Evolutionary conservation across 2,888 invertebrate species (phyloP), one percentile per base, ranked within the genome.

Genomic region (Cremastinae sp.): DNA sequence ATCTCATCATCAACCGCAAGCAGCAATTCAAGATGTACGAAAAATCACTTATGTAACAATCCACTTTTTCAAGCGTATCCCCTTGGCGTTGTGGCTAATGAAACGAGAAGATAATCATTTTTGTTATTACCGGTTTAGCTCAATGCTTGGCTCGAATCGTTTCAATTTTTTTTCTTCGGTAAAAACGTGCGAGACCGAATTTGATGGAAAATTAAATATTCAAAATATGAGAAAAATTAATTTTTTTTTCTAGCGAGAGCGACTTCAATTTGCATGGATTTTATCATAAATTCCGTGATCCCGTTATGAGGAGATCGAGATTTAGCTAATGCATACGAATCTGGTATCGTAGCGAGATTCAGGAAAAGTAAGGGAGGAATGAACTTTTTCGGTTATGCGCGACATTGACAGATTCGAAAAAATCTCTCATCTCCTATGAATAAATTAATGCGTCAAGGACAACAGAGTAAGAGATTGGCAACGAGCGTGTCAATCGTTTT

Each of bases 401-500:
- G 39, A 56, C 51, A n/a, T 18, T 61, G 35, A 53, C 45, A 49
- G 59, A 65, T 10, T 28, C 39, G 45, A 35, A 51, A 76, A 43
- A 76, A 75, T 53, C 58, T 41, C 28, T 69, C 35, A 16, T 7
- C 58, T 53, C 43, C 58, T 58, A 65, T 68, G 73, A 69, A 76
- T 73, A 47, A 39, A 59, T 73, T 35, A 47, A 22, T 58, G 53
- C 18, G 14, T 37, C 28, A 10, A 41, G 14, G 12, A 16, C 53
- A 43, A 12, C 12, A 55, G 43, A n/a, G 22, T 10, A 18, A n/a
- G 53, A 58, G 43, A 37, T 56, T n/a, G 59, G 53, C 64, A 69
- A 69, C 76, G 69, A 73, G 76, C 69, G 69, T 74, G 76, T 70
- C 73, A 73, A 70, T 76, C 47, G 65, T 22, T 59, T 22, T 69